Evolutionary conservation across 2,888 invertebrate genomes (phyloP).

Genomic region (Hemithea aestivaria): DNA sequence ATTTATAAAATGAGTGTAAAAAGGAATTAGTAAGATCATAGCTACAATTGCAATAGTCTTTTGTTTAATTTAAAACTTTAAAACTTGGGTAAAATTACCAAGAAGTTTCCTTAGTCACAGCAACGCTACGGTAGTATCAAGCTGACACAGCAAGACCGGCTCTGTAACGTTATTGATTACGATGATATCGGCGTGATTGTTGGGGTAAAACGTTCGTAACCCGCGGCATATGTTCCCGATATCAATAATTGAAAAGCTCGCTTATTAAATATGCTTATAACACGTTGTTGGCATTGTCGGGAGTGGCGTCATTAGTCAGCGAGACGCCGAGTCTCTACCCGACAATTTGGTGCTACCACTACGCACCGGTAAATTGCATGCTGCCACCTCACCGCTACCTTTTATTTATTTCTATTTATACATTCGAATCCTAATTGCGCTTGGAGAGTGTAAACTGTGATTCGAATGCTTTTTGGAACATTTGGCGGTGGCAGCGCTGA

Average conservation of each 20-base stretch:
- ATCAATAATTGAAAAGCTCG: constrained; percentile 58
- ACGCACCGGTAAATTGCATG: constrained; percentile 66
- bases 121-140: too few species aligned
- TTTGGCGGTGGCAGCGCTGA: constrained; percentile 70
- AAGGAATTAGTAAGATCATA: too few species aligned
- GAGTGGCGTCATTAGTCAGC: constrained; percentile 70
- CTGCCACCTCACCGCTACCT: constrained; percentile 68
- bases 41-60: too few species aligned
- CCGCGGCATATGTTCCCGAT: constrained; percentile 56
- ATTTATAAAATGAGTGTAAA: too few species aligned
- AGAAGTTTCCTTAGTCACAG: too few species aligned
- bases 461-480: constrained; percentile 68
- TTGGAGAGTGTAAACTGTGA: constrained; percentile 56
- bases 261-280: constrained; percentile 63
- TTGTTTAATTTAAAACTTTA: too few species aligned
- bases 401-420: constrained; percentile 77
- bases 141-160: too few species aligned
- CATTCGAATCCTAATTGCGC: constrained; percentile 71
- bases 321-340: constrained; percentile 58
- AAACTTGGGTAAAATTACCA: too few species aligned
- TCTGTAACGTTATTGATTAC: too few species aligned
- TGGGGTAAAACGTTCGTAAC: constrained; percentile 22
- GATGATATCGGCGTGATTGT: constrained; percentile 6
- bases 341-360: constrained; percentile 61
- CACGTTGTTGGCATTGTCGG: constrained; percentile 52